A percentile compares a stretch with the other conserved stretches of the same genome.
Evolutionary conservation across 2,888 invertebrate genomes (phyloP).

Genomic region (Thereva unica): DNA sequence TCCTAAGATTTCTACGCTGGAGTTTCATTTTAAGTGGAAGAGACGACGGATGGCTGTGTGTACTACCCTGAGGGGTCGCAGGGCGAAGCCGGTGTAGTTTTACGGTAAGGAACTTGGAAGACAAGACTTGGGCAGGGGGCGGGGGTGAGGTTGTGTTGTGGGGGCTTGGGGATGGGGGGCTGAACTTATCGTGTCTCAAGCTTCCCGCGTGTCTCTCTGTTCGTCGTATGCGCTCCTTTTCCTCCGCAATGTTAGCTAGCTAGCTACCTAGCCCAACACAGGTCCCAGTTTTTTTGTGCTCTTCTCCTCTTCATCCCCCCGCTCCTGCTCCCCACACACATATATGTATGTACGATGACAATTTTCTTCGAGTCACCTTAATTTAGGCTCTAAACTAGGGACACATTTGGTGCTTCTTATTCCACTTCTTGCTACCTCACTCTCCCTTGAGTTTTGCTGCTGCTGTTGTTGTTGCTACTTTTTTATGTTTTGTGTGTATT

Average conservation of each 20-base stretch:
- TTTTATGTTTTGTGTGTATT: background rate
- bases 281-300: too few relatives aligned
- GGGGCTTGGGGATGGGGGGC: too few relatives aligned
- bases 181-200: too few relatives aligned
- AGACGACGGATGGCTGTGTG: conserved; percentile 17
- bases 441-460: conserved; percentile 4
- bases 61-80: background rate
- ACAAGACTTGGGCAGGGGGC: background rate
- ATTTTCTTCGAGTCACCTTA: conserved; percentile 19
- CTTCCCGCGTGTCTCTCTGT: too few relatives aligned
- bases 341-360: conserved; percentile 24
- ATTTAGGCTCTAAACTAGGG: conserved; percentile 29
- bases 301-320: too few relatives aligned
- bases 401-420: conserved; percentile 28
- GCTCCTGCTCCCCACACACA: background rate
- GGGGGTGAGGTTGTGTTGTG: background rate
- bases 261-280: too few relatives aligned
- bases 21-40: conserved; percentile 29
- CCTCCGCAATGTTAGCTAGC: too few relatives aligned
- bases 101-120: background rate
- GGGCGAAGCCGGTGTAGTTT: background rate
- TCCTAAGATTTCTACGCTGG: conserved; percentile 23
- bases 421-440: conserved; percentile 10
- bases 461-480: background rate
- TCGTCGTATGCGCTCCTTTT: too few relatives aligned